Base-by-base conservation (phyloP, 2,797 vertebrate genomes). In the Valencia hispanica region DNA sequence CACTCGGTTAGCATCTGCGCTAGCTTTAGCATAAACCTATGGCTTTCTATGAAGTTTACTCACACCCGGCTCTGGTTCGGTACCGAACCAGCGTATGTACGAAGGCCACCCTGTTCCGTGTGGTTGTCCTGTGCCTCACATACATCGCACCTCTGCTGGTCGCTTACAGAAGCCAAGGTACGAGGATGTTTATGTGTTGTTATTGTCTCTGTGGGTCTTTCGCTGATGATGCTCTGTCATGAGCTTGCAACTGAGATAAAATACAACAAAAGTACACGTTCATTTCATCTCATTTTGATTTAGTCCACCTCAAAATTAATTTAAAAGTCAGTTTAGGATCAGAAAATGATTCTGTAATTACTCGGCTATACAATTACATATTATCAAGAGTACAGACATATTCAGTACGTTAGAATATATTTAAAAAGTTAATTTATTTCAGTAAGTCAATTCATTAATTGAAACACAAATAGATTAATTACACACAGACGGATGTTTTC, bases 141-240 rank as follows among this genome's bases (percentile, higher is more conserved):
- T 99, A 97, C 80, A 95, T 98, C 84, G 87, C 96, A 0, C 98
- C 98, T 22, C 92, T 99, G 84, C 94, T 99, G 50, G 91, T 98
- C 48, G 96, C 97, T 34, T 99, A 97, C 90, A 96, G 97, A 78
- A 99, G 96, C 91, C 97, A 99, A 91, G 98, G 98, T 99, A 93
- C 86, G 25, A 17, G 3, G 2, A 25, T 51, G 14, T 12, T 68
- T 8, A 9, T 15, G 12, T 8, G 59, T 22, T 65, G 9, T 32
- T 22, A 22, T 11, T 10, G 30, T 36, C 17, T 11, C 53, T 15
- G 2, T 55, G n/a, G n/a, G 53, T 55, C 27, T n/a, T 55, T 55
- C 53, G 53, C 53, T 15, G 57, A 32, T 32, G 17, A 18, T 18
- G 17, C 27, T 27, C 50, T 55, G 53, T 5, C 10, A 2, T 25